Conservation (phyloP, 2,797 vertebrate species). For the Remorina albescens region DNA sequence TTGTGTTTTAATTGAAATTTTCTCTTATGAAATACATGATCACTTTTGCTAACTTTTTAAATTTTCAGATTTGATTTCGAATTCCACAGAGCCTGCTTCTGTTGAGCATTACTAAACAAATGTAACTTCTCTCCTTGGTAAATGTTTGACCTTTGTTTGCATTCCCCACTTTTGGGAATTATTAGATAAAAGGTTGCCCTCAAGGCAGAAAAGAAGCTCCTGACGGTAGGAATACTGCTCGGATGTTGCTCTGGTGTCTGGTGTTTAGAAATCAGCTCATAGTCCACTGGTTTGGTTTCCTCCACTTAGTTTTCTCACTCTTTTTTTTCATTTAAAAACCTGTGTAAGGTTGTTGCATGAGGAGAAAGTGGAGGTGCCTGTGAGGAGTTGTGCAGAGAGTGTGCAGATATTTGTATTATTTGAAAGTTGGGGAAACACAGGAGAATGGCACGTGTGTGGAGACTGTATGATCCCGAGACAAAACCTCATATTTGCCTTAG, state of each 20-base stretch:
- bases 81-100: conserved; percentile 19
- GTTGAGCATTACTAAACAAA: conserved; percentile 48
- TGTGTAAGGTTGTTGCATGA: conserved; percentile 72
- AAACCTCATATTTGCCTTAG: conserved; percentile 16
- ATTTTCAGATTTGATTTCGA: conserved; percentile 26
- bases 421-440: conserved; percentile 15
- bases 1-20: background rate
- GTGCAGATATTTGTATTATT: conserved; percentile 40
- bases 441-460: conserved; percentile 56
- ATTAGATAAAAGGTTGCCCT: conserved; percentile 68
- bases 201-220: conserved; percentile 55
- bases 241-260: conserved; percentile 64
- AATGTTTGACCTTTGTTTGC: conserved; percentile 68
- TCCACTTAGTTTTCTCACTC: conserved; percentile 64
- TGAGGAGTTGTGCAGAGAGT: conserved; percentile 57
- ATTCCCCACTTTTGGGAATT: conserved; percentile 70
- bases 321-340: conserved; percentile 54
- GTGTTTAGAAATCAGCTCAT: conserved; percentile 67
- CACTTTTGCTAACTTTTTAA: conserved; percentile 18
- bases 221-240: conserved; percentile 78
- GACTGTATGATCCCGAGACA: conserved; percentile 31
- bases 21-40: background rate
- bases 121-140: conserved; percentile 60
- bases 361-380: conserved; percentile 70
- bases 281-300: conserved; percentile 61